Percentiles rank a stretch among this genome's conserved stretches.
Conservation (phyloP, 2,888 invertebrate genomes). For the Calliphora vomitoria region DNA sequence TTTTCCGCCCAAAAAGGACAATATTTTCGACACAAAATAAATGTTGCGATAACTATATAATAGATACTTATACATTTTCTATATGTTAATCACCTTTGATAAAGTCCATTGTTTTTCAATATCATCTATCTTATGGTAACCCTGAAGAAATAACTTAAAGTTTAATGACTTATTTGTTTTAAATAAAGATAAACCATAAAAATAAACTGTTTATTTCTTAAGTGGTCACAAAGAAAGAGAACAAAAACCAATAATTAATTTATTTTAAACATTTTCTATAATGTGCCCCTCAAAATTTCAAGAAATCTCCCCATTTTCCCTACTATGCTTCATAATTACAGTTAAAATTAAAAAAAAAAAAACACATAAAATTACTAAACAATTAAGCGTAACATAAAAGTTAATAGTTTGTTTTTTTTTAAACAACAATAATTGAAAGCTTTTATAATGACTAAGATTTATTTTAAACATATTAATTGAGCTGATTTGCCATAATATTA, state of each 20-base stretch:
- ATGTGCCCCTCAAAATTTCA: neutral
- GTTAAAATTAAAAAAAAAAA: constrained; percentile 11
- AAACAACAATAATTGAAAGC: neutral
- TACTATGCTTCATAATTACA: neutral
- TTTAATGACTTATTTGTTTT: constrained; percentile 25
- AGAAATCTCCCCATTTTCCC: constrained; percentile 42
- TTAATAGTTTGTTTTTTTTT: neutral
- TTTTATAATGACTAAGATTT: constrained; percentile 33
- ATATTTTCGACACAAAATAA: no score
- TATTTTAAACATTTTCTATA: neutral
- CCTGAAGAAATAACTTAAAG: constrained; percentile 18
- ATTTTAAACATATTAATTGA: constrained; percentile 2
- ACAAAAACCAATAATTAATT: neutral
- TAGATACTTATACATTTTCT: no score
- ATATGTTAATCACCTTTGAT: no score
- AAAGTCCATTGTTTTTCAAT: neutral
- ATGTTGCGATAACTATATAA: no score
- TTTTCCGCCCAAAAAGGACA: no score
- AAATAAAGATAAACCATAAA: constrained; percentile 28
- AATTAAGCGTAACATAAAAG: constrained; percentile 22
- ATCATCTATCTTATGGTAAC: neutral
- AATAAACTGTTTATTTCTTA: neutral
- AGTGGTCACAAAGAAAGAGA: neutral
- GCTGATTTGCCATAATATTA: neutral
- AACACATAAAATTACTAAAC: constrained; percentile 12